These are phyloP conservation scores for Danio aesculapii DNA, from an alignment of 2,797 vertebrate species.

Conservation along the genomic window DNA sequence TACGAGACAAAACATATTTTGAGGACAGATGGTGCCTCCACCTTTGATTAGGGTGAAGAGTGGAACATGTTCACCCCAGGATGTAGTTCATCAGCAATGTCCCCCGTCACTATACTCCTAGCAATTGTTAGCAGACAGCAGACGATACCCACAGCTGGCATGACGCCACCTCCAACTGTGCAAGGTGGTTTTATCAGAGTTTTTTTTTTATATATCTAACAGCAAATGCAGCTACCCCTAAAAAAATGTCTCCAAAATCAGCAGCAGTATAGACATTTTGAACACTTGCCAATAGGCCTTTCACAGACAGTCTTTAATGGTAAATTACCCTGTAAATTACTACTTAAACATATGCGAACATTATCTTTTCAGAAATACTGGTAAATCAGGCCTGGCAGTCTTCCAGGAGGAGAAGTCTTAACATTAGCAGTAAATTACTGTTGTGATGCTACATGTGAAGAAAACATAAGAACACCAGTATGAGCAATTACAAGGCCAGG, in stretches of 20 bases:
- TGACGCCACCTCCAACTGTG: slow-evolving; percentile 42
- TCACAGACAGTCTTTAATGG: background rate
- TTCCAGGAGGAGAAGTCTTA: background rate
- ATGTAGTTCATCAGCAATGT: slow-evolving; percentile 24
- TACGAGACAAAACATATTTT: slow-evolving; percentile 17
- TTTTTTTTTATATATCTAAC: background rate
- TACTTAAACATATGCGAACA: background rate
- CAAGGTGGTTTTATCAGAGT: slow-evolving; percentile 12
- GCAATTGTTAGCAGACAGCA: slow-evolving; percentile 61
- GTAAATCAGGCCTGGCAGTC: too few relatives aligned
- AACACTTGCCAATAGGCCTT: background rate
- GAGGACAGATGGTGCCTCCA: slow-evolving; percentile 51
- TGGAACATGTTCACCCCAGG: slow-evolving; percentile 16
- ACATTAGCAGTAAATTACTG: background rate
- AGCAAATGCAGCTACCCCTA: background rate
- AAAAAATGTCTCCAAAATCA: background rate
- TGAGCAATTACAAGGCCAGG: too few relatives aligned
- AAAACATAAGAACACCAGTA: background rate
- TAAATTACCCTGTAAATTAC: background rate
- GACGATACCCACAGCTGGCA: slow-evolving; percentile 54
- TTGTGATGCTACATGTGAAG: too few relatives aligned
- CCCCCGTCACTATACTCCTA: slow-evolving; percentile 35
- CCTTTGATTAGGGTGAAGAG: slow-evolving; percentile 46
- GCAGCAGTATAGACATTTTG: background rate
- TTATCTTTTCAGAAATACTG: background rate